phyloP scores from a whole-genome alignment of 1,140 invertebrate genomes.

The Pissodes strobi region DNA sequence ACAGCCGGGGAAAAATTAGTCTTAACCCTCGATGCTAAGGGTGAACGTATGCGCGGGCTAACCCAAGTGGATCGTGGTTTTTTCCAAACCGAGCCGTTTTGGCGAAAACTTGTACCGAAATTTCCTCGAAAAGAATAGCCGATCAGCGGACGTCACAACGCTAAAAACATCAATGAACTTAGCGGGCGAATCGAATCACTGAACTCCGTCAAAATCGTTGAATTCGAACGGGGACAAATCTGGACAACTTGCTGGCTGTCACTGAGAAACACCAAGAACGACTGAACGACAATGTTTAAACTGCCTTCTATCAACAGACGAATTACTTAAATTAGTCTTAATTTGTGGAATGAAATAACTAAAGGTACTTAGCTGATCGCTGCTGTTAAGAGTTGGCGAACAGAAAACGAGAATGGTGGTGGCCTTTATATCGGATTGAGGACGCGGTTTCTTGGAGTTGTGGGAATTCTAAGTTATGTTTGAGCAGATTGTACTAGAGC shows the following conservation, averaged over 20 bases:
- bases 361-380: constrained; percentile 24
- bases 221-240: neutral
- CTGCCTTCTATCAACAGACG: constrained; percentile 28
- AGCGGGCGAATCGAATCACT: neutral
- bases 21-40: constrained; percentile 37
- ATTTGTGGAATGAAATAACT: constrained; percentile 41
- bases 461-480: too few relatives aligned
- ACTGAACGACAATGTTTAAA: constrained; percentile 34
- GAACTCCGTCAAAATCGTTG: neutral
- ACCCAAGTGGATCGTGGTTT: constrained; percentile 28
- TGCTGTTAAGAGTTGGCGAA: too few relatives aligned
- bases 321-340: constrained; percentile 47
- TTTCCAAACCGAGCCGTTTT: constrained; percentile 44
- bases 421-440: too few relatives aligned
- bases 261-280: constrained; percentile 16
- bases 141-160: neutral
- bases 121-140: too few relatives aligned
- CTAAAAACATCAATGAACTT: neutral
- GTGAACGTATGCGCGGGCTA: constrained; percentile 14
- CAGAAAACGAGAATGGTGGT: too few relatives aligned
- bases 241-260: neutral
- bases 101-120: constrained; percentile 42
- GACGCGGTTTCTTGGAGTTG: too few relatives aligned
- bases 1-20: constrained; percentile 18
- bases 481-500: too few relatives aligned